These are phyloP conservation scores for Poecilus cupreus DNA, from an alignment of 2,888 invertebrate species.

Conservation along the genomic window DNA sequence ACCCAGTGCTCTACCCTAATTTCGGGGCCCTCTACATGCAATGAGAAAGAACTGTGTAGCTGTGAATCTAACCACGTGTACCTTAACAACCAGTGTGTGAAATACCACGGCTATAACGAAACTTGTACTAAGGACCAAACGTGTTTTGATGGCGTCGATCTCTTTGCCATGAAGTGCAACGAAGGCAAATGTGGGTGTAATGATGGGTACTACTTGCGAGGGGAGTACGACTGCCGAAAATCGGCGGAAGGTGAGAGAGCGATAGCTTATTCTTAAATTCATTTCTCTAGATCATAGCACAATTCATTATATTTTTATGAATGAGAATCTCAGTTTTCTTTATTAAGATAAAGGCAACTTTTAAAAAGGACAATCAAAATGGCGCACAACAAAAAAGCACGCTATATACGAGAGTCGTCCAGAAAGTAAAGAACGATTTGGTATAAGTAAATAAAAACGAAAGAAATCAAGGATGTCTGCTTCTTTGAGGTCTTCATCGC, in stretches of 20 bases:
- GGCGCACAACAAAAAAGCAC: too few relatives aligned
- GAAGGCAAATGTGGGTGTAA: neutral
- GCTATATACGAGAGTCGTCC: too few relatives aligned
- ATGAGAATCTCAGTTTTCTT: too few relatives aligned
- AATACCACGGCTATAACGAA: neutral
- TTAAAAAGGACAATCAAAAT: too few relatives aligned
- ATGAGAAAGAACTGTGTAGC: neutral
- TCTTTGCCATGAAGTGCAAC: neutral
- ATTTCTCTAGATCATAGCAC: too few relatives aligned
- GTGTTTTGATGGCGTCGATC: slow-evolving; percentile 20
- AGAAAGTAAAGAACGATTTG: too few relatives aligned
- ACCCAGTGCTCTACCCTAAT: neutral
- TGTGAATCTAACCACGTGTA: neutral
- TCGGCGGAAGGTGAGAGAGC: neutral
- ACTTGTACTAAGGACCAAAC: neutral
- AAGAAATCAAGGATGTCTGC: too few relatives aligned
- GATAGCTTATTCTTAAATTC: too few relatives aligned
- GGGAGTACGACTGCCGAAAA: neutral
- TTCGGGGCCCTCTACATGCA: neutral
- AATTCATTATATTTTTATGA: too few relatives aligned
- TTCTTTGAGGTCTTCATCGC: too few relatives aligned
- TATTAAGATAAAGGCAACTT: too few relatives aligned
- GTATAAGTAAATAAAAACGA: too few relatives aligned
- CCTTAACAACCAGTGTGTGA: neutral
- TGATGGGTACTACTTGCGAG: slow-evolving; percentile 7